Conservation (phyloP, 2,888 invertebrate species). For the Antheraea assamensis region DNA sequence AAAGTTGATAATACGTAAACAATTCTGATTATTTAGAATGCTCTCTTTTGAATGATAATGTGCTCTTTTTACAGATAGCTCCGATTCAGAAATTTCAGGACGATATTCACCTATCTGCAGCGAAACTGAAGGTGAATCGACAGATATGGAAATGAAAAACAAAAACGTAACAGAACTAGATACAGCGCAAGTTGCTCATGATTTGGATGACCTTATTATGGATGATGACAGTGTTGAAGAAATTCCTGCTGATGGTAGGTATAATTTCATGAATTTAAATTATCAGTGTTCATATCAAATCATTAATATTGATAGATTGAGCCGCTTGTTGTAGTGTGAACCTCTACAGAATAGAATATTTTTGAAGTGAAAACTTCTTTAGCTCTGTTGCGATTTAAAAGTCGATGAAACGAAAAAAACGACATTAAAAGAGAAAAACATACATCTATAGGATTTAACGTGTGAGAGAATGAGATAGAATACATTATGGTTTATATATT, state of each 20-base stretch:
- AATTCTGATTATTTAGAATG: too few relatives aligned
- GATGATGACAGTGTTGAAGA: constrained; percentile 66
- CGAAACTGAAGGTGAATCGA: constrained; percentile 59
- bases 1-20: neutral
- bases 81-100: constrained; percentile 81
- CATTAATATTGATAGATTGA: neutral
- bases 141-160: constrained; percentile 34
- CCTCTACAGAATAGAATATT: too few relatives aligned
- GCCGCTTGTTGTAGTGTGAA: too few relatives aligned
- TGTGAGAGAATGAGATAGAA: too few relatives aligned
- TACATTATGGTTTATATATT: too few relatives aligned
- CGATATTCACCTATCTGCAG: constrained; percentile 87
- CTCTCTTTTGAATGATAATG: too few relatives aligned
- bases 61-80: constrained; percentile 58
- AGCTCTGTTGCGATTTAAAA: too few relatives aligned
- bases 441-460: too few relatives aligned
- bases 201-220: constrained; percentile 70
- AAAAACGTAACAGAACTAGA: constrained; percentile 45
- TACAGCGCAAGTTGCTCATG: constrained; percentile 64
- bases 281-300: neutral
- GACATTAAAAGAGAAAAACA: too few relatives aligned
- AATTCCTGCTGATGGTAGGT: constrained; percentile 51
- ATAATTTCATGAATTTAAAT: neutral
- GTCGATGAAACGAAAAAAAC: too few relatives aligned
- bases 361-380: too few relatives aligned